Evolutionary conservation across 2,113 vertebrate species (phyloP), one percentile per base, ranked within the genome.

Genomic region (Malurus elegans): DNA sequence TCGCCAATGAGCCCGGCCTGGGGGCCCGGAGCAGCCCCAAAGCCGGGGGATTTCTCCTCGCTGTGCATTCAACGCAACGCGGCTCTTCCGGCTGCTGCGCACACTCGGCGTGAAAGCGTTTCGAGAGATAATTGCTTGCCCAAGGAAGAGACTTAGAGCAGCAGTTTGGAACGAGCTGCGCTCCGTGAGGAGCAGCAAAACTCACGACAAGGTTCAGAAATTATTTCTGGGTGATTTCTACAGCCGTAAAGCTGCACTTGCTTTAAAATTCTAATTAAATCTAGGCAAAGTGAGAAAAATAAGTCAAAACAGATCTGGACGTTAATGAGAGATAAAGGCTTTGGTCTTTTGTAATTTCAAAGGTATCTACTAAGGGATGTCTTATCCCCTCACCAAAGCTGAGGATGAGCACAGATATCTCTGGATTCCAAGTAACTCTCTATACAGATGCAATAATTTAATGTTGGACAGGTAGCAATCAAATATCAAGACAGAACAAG

Each of bases 11-110:
- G 86, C 50, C 51, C 60, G 32, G 54, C 40, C 89, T n/a, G 61
- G n/a, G 72, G 60, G 61, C 95, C 94, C 84, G n/a, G 36, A 92
- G 78, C 51, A 60, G 81, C 92, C 94, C 58, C 60, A 75, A n/a
- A 60, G 9, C 6, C 48, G 23, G 5, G 8, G 36, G 18, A 48
- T 10, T 42, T 65, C 84, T 74, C 53, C 11, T 24, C 6, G 0
- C 25, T 18, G 3, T 8, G 45, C 64, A 6, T 65, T 48, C 29
- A 65, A 19, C 9, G 54, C 29, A 65, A 19, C 9, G 54, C 91
- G 69, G 91, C 73, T 89, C 87, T 42, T 34, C 54, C 18, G 56
- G 75, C 48, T 60, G 86, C 57, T 45, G 17, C 15, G 0, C n/a
- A 13, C 9, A 1, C 23, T 64, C 5, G 1, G n/a, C 20, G 25